Base-by-base conservation (phyloP, 2,888 invertebrate species). In the Diaphora mendica region DNA sequence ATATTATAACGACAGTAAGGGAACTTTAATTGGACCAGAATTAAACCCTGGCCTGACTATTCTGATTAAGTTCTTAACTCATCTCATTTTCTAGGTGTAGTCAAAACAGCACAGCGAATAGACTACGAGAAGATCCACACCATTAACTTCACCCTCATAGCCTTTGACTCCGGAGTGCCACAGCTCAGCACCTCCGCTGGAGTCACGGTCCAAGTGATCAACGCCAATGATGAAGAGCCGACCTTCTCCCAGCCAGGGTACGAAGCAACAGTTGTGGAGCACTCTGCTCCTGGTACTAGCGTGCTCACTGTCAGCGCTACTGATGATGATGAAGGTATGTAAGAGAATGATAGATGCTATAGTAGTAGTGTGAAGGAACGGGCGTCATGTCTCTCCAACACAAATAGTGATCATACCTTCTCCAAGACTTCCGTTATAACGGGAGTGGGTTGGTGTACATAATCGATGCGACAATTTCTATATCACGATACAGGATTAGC, bases 141-240 rank as follows among this genome's bases (percentile, higher is more conserved):
- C 65, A 95, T 98, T 5, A 97, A 97, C 89, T 98, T 99, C 88
- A 97, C 97, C 0, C 97, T 98, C 0, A 96, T 97, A 2, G 99
- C 98, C 0, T 97, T 97, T 83, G 99, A 99, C 91, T 97, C 97
- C 0, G 99, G 99, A 3, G 97, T 98, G 0, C 99, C 99, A 0
- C 97, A 97, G 85, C 94, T 98, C 68, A 97, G 98, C 7, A 96
- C 98, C 0, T 96, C 97, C 0, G 98, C 99, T 0, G 96, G 97
- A 11, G 97, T 99, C 0, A 96, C 96, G 11, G 98, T 99, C 0
- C 96, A 97, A 13, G 96, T 99, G 3, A 95, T 97, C 51, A 99
- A 99, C 88, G 96, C 98, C 0, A 99, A 99, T 85, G 99, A 99
- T 86, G 98, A 98, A 88, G 97, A 97, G 87, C 99, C 99, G 0